Evolutionary conservation across 2,113 vertebrate genomes (phyloP).

Genomic region (Coturnix japonica): DNA sequence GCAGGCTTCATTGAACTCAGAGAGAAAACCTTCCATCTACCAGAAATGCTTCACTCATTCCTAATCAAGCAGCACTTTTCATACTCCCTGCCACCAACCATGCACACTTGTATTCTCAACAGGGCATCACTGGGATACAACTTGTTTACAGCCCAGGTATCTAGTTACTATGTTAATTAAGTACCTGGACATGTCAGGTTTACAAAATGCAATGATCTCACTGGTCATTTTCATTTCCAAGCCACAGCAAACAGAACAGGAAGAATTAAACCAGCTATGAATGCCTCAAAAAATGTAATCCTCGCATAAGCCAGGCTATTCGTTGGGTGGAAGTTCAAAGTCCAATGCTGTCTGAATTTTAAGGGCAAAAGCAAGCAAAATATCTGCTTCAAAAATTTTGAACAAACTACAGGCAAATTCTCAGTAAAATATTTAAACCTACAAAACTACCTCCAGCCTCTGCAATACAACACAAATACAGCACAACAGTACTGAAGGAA

Average conservation of each 20-base stretch:
- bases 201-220: not conserved
- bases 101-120: not conserved
- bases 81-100: not conserved
- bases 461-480: not conserved
- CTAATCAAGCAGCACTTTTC: not conserved
- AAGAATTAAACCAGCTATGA: not conserved
- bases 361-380: not conserved
- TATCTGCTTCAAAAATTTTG: not conserved
- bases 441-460: not conserved
- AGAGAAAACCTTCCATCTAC: not conserved
- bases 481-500: not conserved
- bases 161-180: conserved; percentile 16
- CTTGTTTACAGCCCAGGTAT: not conserved
- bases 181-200: not conserved
- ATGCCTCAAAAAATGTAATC: not conserved
- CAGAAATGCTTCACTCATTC: not conserved
- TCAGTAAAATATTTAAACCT: not conserved
- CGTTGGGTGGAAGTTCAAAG: not conserved
- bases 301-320: not conserved
- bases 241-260: not conserved
- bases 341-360: not conserved
- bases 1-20: not conserved
- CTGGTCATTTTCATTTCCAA: conserved; percentile 4
- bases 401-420: not conserved
- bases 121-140: not conserved